Base-by-base conservation (phyloP, 2,888 invertebrate species). In the Ectobius pallidus region DNA sequence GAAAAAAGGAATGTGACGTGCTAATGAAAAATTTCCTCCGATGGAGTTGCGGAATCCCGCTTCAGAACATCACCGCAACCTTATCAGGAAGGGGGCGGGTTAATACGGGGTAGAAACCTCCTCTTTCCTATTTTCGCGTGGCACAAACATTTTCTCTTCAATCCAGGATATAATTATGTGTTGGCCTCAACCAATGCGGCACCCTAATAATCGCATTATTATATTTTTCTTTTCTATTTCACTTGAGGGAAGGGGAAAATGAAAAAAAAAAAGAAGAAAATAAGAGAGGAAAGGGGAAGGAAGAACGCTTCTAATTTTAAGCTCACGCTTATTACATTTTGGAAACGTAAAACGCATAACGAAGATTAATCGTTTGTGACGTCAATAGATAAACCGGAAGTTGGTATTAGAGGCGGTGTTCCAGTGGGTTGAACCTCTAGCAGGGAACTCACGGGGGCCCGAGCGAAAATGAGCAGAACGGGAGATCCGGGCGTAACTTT, bases 291-390 rank as follows among this genome's bases (percentile, higher is more conserved):
- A 14, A 20, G n/a, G 68, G 30, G 32, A 30, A 49, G 16, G 34
- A 25, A 70, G 55, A 16, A 18, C 20, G 14, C 52, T 61, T 52
- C 65, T 65, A 73, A 67, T 73, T 73, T 73, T 70, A 73, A 71
- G 42, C 68, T 65, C 73, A 49, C 68, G 73, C 70, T 73, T 73
- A 73, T 73, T 73, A 73, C 70, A 70, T 73, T 65, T 67, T 63
- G 61, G 58, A 67, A 65, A 67, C 34, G 58, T 44, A 44, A 62
- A 55, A 46, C 72, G 65, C 42, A 55, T 72, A 74, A 74, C 72
- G 74, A 74, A 74, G 74, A 74, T 74, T 74, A 74, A 74, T 74
- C 71, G 71, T 69, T 32, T 42, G 22, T 72, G 74, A 72, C 74
- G 74, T 74, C 72, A 69, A 71, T 71, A 68, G 62, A 65, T 69